A percentile compares a stretch with the other conserved stretches of the same genome.
Conservation (phyloP, 1,140 invertebrate species). For the Bombus waltoni region DNA sequence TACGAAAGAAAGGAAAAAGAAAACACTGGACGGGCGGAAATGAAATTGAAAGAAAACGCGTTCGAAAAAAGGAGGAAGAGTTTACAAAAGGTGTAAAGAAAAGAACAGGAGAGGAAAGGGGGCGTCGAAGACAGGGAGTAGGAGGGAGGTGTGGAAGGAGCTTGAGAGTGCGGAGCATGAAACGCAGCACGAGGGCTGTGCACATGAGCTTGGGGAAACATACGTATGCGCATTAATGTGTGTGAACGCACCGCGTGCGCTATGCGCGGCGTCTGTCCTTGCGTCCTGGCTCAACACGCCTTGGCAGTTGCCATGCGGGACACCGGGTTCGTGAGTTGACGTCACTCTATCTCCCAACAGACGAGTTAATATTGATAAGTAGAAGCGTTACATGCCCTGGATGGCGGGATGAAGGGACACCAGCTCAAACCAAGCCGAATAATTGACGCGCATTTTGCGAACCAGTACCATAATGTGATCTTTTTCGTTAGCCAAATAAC, state of each 20-base stretch:
- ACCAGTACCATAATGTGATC: too few species aligned
- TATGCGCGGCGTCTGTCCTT: conserved; percentile 62
- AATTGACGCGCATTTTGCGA: too few species aligned
- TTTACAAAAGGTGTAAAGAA: conserved; percentile 49
- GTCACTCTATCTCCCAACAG: conserved; percentile 74
- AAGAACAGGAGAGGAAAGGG: neutral
- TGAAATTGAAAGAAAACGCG: conserved; percentile 50
- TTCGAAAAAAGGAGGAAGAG: conserved; percentile 46
- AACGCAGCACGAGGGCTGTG: conserved; percentile 25
- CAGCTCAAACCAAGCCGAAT: neutral
- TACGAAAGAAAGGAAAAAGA: neutral
- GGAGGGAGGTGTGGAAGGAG: conserved; percentile 12
- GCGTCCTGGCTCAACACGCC: conserved; percentile 56
- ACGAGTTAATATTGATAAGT: conserved; percentile 79
- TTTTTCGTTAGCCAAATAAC: too few species aligned
- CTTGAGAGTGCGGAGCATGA: neutral
- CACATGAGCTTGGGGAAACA: neutral
- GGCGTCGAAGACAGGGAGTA: neutral
- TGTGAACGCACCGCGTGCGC: conserved; percentile 30
- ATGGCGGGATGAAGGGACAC: conserved; percentile 35
- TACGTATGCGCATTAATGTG: neutral
- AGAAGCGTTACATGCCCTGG: conserved; percentile 55
- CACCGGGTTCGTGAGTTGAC: conserved; percentile 66
- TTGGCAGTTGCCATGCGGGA: conserved; percentile 78
- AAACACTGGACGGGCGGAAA: conserved; percentile 17